Base-by-base conservation (phyloP, 2,888 invertebrate species). In the Xanthia icteritia region DNA sequence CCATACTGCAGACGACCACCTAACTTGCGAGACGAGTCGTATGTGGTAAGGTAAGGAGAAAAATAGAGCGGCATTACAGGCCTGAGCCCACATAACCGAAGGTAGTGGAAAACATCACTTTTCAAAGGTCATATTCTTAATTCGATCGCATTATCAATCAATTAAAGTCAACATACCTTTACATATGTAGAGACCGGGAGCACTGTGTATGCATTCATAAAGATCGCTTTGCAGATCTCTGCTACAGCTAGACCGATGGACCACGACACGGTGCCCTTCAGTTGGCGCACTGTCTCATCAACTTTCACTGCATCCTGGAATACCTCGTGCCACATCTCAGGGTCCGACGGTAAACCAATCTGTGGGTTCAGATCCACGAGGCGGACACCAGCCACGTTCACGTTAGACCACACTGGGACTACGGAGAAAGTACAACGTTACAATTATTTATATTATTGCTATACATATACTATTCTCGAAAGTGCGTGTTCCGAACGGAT, bases 371-470 rank as follows among this genome's bases (percentile, higher is more conserved):
- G 89, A 23, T 86, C 85, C 54, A 60, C 42, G 4, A 88, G 79
- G n/a, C 81, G 81, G 81, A 98, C 98, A 13, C 99, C 98, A 45
- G 98, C 98, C 69, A 98, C 97, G 91, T 98, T 98, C 17, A 98
- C 98, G 48, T 98, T 98, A 11, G 90, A 90, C 90, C 90, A 90
- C 31, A 90, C 89, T 0, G 90, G 89, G 15, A 90, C 90, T 90
- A 45, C 20, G 77, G 45, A 77, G 20, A 77, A 45, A 61, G 36
- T 36, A 45, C 13, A 67, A 61, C 42, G n/a, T 60, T 17, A 36
- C n/a, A n/a, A n/a, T n/a, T n/a, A n/a, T n/a, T n/a, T n/a, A n/a
- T n/a, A n/a, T n/a, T n/a, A n/a, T n/a, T n/a, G n/a, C n/a, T n/a
- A n/a, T n/a, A n/a, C n/a, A n/a, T n/a, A n/a, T n/a, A n/a, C n/a